Evolutionary conservation across 2,113 vertebrate genomes (phyloP).

Genomic region (Zootoca vivipara): DNA sequence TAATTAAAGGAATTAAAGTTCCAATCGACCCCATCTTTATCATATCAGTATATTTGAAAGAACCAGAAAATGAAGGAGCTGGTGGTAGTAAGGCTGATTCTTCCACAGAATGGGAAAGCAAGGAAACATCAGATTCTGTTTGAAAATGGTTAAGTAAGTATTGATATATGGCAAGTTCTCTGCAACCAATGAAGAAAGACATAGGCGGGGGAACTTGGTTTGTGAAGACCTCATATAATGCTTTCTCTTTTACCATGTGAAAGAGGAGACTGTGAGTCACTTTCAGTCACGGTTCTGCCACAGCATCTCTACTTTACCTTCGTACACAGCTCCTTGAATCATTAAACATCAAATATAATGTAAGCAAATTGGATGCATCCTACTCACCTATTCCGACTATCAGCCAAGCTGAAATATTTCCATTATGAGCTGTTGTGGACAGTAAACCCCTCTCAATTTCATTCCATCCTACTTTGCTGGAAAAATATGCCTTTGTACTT

Average conservation of each 20-base stretch:
- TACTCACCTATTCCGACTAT: neutral
- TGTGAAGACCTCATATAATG: neutral
- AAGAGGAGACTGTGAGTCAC: neutral
- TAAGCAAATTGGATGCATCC: conserved; percentile 8
- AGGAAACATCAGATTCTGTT: neutral
- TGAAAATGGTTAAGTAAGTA: neutral
- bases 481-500: conserved; percentile 53
- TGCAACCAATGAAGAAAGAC: neutral
- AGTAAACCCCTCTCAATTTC: conserved; percentile 33
- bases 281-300: neutral
- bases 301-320: neutral
- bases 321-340: neutral
- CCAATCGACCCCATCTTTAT: no score
- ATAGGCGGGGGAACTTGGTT: neutral
- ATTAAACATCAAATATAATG: fast-evolving
- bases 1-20: neutral
- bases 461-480: conserved; percentile 51
- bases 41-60: neutral
- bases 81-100: no score
- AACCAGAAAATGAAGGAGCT: neutral
- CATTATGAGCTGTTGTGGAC: neutral
- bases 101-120: neutral
- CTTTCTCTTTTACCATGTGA: neutral
- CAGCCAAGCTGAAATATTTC: neutral
- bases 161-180: neutral